Evolutionary conservation across 2,113 vertebrate species (phyloP).

Genomic region (Eclectus roratus): DNA sequence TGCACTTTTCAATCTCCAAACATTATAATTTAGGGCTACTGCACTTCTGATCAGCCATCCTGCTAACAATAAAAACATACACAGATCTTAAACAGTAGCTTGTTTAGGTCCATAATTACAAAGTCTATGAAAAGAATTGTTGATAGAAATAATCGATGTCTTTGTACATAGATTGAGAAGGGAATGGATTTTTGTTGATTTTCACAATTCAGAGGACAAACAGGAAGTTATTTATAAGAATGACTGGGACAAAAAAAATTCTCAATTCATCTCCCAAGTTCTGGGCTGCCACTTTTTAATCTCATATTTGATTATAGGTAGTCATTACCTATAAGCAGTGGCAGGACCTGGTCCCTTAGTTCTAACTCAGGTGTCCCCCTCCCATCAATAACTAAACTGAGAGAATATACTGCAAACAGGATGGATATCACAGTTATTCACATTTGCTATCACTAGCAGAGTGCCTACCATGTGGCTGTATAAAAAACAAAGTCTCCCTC

Average conservation of each 20-base stretch:
- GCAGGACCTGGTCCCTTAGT: neutral
- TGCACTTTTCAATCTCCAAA: neutral
- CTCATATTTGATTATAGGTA: accelerated
- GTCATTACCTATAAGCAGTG: neutral
- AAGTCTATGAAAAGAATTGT: neutral
- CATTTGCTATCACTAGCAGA: neutral
- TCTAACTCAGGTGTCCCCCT: neutral
- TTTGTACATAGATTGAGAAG: neutral
- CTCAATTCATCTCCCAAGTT: neutral
- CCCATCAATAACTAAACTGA: no score
- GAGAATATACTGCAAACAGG: neutral
- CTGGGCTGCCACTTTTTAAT: neutral
- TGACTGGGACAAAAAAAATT: neutral
- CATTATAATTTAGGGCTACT: accelerated
- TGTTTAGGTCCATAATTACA: neutral
- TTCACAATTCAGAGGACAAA: neutral
- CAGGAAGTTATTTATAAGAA: neutral
- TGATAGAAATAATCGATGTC: neutral
- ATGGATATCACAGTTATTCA: neutral
- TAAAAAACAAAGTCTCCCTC: neutral
- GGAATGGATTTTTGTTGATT: neutral
- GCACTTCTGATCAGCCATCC: neutral
- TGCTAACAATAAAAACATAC: neutral
- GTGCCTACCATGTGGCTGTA: neutral
- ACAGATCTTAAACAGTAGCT: accelerated